These are phyloP conservation scores for Leptopilina drosophilae DNA, from an alignment of 2,888 invertebrate species.

Conservation along the genomic window DNA sequence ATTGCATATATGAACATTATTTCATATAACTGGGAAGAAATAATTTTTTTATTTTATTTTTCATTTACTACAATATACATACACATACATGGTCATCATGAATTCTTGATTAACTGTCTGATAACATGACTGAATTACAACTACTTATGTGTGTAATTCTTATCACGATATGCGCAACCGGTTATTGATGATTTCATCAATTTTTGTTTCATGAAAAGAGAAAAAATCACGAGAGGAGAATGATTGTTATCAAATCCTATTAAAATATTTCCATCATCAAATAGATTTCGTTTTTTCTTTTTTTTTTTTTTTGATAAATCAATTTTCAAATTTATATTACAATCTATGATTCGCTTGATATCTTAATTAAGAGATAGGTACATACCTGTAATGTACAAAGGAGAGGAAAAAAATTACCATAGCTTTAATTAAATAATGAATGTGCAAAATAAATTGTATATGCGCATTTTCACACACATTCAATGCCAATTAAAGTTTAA, in stretches of 20 bases:
- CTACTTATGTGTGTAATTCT: conserved; percentile 1
- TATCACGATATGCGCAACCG: conserved; percentile 17
- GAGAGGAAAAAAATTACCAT: not conserved
- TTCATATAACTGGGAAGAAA: not conserved
- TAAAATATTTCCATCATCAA: conserved; percentile 5
- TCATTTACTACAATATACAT: conserved; percentile 4
- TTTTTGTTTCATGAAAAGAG: not conserved
- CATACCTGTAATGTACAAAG: not conserved
- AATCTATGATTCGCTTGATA: not conserved
- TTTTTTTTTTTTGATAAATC: conserved; percentile 13
- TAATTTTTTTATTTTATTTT: conserved; percentile 16
- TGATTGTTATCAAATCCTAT: conserved; percentile 19
- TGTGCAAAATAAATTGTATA: not conserved
- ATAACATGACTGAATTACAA: conserved; percentile 6
- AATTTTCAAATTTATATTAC: not conserved
- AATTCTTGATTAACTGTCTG: conserved; percentile 17
- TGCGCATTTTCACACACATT: conserved; percentile 4
- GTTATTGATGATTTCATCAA: conserved; percentile 14
- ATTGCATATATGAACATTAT: conserved; percentile 4
- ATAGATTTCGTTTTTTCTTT: not conserved
- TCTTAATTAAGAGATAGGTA: not conserved
- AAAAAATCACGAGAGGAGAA: not conserved
- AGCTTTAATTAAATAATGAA: conserved; percentile 11
- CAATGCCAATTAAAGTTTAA: conserved; percentile 3
- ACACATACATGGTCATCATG: not conserved